Base-by-base conservation (phyloP, 1,140 invertebrate species). In the Meloidogyne chitwoodi region DNA sequence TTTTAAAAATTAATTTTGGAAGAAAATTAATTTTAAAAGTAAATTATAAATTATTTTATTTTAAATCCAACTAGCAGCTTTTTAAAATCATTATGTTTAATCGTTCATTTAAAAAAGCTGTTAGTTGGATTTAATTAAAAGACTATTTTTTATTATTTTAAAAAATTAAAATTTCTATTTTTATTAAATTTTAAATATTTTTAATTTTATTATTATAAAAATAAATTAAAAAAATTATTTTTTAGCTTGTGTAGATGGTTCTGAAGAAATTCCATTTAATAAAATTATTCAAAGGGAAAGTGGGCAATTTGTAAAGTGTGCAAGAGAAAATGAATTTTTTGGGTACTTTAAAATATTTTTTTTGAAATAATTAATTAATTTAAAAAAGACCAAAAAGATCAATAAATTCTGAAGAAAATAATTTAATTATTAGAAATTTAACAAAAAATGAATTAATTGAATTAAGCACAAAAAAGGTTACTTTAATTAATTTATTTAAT, bases 231-330 rank as follows among this genome's bases (percentile, higher is more conserved):
- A 10, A 29, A 16, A 16, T 41, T 41, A 56, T 48, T 75, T 71
- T 78, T 75, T 74, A 78, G 77, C 77, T 14, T 78, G 77, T 56
- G 4, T 78, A 24, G 76, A 78, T 27, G 77, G 77, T n/a, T 2
- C 3, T 22, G 77, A 78, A 26, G 41, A 38, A n/a, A 38, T 78
- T 16, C 78, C 77, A 2, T 26, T 78, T 16, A 78, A 78, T 56
- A 78, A 80, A 80, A 64, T 78, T 34, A 12, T 78, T 22, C 77
- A 80, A 62, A 24, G 61, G 64, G 34, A 44, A 3, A 79, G 68
- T 26, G 77, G 77, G 5, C 67, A 63, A 16, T 78, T 76, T 72
- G 26, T 79, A 19, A 78, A 78, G 27, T 78, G 77, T 41, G 77
- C 78, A n/a, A 56, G n/a, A n/a, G 41, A 16, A 16, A 22, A 56